Evolutionary conservation across 2,113 vertebrate genomes (phyloP).

Genomic region (Melanotaenia duboulayi): DNA sequence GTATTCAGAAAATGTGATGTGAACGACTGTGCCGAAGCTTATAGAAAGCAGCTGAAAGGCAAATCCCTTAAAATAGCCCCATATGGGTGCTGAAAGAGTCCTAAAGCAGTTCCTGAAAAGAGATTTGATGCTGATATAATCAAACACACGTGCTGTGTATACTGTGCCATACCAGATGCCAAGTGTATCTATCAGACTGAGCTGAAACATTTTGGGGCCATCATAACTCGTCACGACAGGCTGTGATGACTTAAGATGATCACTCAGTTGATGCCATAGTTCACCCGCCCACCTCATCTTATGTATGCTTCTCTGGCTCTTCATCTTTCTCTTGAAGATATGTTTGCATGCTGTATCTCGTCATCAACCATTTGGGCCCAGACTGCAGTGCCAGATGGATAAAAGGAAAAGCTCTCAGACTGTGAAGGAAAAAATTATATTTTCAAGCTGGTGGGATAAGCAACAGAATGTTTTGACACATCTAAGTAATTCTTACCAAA

Average conservation of each 20-base stretch:
- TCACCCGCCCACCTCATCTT: constrained; percentile 44
- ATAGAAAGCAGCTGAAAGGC: constrained; percentile 49
- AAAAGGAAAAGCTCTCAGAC: constrained; percentile 52
- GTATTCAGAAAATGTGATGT: constrained; percentile 7
- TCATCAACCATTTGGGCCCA: constrained; percentile 58
- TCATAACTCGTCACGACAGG: constrained; percentile 25
- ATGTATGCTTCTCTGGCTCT: constrained; percentile 32
- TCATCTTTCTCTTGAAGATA: constrained; percentile 5
- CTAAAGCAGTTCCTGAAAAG: constrained; percentile 40
- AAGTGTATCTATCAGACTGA: constrained; percentile 11
- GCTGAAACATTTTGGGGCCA: constrained; percentile 10
- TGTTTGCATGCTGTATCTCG: constrained; percentile 15
- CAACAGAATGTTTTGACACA: constrained; percentile 44
- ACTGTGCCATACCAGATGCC: not conserved
- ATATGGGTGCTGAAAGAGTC: constrained; percentile 7
- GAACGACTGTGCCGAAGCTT: constrained; percentile 37
- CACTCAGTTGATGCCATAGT: constrained; percentile 18
- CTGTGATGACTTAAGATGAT: constrained; percentile 30
- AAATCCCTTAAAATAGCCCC: constrained; percentile 30
- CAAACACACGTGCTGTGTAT: constrained; percentile 36
- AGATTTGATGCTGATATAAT: constrained; percentile 48
- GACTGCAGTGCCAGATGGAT: constrained; percentile 75
- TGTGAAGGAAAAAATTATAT: constrained; percentile 40
- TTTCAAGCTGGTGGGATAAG: constrained; percentile 40
- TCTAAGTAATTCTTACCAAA: constrained; percentile 32